A percentile compares a stretch with the other conserved stretches of the same genome.
phyloP scores from a whole-genome alignment of 2,797 vertebrate species.

The Periparus ater region DNA sequence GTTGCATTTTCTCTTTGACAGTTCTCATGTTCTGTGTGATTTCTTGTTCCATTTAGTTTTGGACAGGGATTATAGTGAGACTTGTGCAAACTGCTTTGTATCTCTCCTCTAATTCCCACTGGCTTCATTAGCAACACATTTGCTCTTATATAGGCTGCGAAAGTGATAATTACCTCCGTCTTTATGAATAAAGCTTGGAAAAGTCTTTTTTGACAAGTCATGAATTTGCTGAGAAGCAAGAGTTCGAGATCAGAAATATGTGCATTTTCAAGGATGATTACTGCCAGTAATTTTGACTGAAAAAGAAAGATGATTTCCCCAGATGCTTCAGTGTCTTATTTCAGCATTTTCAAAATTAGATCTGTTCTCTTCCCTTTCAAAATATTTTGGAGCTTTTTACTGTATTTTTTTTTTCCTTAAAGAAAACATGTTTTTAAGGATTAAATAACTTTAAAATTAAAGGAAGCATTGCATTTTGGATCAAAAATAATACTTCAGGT shows the following conservation, averaged over 20 bases:
- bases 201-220: slow-evolving; percentile 6
- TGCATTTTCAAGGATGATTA: slow-evolving; percentile 49
- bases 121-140: slow-evolving; percentile 16
- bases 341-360: slow-evolving; percentile 50
- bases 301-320: slow-evolving; percentile 50
- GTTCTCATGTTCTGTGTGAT: accelerated
- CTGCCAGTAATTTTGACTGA: slow-evolving; percentile 45
- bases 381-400: neutral
- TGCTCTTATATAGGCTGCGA: neutral
- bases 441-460: neutral
- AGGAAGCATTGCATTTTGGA: neutral
- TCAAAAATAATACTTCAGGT: neutral
- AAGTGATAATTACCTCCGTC: neutral
- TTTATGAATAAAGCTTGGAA: slow-evolving; percentile 28
- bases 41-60: neutral
- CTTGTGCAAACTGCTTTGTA: neutral
- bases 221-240: slow-evolving; percentile 42
- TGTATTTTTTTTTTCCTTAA: neutral
- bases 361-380: neutral
- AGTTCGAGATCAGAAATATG: slow-evolving; percentile 26
- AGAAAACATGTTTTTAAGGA: neutral
- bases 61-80: neutral
- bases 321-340: slow-evolving; percentile 33
- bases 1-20: neutral
- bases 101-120: neutral